phyloP scores from a whole-genome alignment of 2,888 invertebrate genomes.

The Lepeophtheirus nordmannii region DNA sequence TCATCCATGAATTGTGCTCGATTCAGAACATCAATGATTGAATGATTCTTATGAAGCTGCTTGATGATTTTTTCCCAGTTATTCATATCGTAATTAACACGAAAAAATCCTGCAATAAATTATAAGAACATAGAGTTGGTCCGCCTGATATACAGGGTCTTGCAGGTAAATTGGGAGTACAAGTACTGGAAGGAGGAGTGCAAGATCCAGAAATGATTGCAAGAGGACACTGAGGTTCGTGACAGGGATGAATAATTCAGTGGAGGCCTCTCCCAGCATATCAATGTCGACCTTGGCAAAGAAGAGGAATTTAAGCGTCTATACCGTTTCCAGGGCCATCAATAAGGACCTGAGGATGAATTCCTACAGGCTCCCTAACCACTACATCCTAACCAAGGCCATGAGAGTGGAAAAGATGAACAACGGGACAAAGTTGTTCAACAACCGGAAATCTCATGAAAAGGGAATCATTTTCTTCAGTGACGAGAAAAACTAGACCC shows the following conservation, averaged over 20 bases:
- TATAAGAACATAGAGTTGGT: too few relatives aligned
- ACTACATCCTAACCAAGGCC: not conserved
- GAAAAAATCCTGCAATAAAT: too few relatives aligned
- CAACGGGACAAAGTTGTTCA: not conserved
- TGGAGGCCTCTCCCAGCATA: not conserved
- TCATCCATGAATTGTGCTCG: too few relatives aligned
- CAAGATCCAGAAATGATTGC: too few relatives aligned
- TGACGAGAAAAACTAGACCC: constrained; percentile 3
- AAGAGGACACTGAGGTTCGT: too few relatives aligned
- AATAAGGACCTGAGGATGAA: not conserved
- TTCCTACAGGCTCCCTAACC: not conserved
- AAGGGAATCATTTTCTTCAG: not conserved
- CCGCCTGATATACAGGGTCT: too few relatives aligned
- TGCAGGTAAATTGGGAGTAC: too few relatives aligned
- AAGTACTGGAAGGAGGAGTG: too few relatives aligned
- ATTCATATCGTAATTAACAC: too few relatives aligned
- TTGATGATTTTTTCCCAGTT: too few relatives aligned
- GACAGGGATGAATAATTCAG: not conserved
- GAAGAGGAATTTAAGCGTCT: not conserved
- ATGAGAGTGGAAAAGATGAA: not conserved
- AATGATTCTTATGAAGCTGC: too few relatives aligned
- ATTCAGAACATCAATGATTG: too few relatives aligned
- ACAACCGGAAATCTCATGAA: not conserved
- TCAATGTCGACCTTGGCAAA: not conserved
- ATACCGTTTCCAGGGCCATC: not conserved